Base-by-base conservation (phyloP, 1,140 invertebrate genomes). In the Archegozetes longisetosus region DNA sequence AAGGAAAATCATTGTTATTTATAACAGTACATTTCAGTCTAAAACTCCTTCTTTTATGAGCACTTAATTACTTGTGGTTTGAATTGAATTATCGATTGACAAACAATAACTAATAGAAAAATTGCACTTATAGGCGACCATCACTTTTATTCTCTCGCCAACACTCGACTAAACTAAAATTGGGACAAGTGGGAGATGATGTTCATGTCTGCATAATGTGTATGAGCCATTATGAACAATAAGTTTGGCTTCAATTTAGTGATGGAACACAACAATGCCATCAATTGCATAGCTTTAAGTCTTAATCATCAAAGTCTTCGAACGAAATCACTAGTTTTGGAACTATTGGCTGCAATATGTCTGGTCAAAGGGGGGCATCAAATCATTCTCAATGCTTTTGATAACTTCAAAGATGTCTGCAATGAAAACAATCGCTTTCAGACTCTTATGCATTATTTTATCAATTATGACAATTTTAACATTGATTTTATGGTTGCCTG, bases 211-310 rank as follows among this genome's bases (percentile, higher is more conserved):
- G 92, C 77, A 96, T 99, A 66, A 88, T 96, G 82, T 98, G 94
- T 75, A 83, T 98, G 76, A 28, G 94, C 95, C 55, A 98, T 99
- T 67, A 98, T 98, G 94, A 98, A 98, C 75, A 98, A 98, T 72
- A 98, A 97, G 84, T 93, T 95, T 74, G 95, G 94, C 52, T 97
- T 98, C 74, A 98, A 96, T 74, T 88, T 96, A 83, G 93, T 98
- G 23, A 97, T 98, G 68, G 88, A 93, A 71, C 92, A 98, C 70
- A 80, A 85, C 52, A 88, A 97, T 75, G 94, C 95, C 13, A 99
- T 99, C 68, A 97, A 97, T 73, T 94, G 91, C 72, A 97, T 99
- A 68, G 92, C 94, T 2, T 73, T 98, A 1, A 95, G 90, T 72
- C 77, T 99, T 2, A 93, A 94, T 65, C 95, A 98, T 73, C 92